Percentiles rank a stretch among this genome's conserved stretches.
Evolutionary conservation across 1,140 invertebrate species (phyloP).

Genomic region (Protaetia brevitarsis): DNA sequence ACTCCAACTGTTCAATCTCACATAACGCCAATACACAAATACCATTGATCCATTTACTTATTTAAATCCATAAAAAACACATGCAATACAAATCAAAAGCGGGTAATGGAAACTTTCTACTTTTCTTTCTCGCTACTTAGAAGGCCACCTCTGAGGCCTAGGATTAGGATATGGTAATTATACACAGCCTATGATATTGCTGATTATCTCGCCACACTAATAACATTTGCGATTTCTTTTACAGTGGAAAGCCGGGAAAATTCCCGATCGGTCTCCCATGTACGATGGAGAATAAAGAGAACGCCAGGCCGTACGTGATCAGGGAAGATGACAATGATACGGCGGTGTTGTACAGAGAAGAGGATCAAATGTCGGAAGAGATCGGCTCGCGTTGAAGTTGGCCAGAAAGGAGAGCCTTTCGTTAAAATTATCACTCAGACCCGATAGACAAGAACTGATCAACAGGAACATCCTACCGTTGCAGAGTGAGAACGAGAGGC

Average conservation of each 20-base stretch:
- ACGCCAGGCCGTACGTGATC: constrained; percentile 69
- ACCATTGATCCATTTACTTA: neutral
- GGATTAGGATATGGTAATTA: constrained; percentile 88
- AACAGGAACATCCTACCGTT: constrained; percentile 94
- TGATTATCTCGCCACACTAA: neutral
- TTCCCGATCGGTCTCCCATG: constrained; percentile 69
- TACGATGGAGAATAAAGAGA: constrained; percentile 81
- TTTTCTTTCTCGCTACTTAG: constrained; percentile 50
- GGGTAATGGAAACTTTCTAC: neutral
- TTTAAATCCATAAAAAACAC: neutral
- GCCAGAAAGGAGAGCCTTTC: constrained; percentile 95
- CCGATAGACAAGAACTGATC: constrained; percentile 90
- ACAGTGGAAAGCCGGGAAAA: constrained; percentile 73
- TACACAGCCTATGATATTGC: constrained; percentile 3
- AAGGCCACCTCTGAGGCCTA: constrained; percentile 81
- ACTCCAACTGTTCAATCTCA: too few relatives aligned
- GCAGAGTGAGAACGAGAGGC: constrained; percentile 89
- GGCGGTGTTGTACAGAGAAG: constrained; percentile 48
- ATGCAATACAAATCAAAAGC: neutral
- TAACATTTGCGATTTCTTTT: constrained; percentile 31
- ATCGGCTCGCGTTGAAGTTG: constrained; percentile 81
- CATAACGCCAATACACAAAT: too few relatives aligned
- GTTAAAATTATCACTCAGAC: constrained; percentile 86
- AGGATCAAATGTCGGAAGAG: constrained; percentile 46
- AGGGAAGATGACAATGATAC: constrained; percentile 68